Percentiles rank a stretch among this genome's conserved stretches.
These are phyloP conservation scores for Zaprionus inermis DNA, from an alignment of 1,140 invertebrate species.

Conservation along the genomic window DNA sequence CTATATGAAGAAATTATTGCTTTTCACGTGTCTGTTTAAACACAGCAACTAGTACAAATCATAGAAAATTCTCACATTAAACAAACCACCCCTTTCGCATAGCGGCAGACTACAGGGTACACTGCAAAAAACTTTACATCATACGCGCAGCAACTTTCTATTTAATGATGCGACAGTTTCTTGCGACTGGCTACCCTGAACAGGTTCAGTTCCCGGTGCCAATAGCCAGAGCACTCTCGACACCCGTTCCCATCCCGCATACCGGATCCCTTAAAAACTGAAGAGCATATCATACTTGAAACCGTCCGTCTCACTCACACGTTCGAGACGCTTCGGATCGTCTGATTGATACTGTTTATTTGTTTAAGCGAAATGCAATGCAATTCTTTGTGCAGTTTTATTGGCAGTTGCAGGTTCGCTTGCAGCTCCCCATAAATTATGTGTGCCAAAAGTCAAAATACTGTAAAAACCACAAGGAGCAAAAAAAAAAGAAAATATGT, in stretches of 20 bases:
- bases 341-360: slow-evolving; percentile 64
- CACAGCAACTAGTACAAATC: neutral
- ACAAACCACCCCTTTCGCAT: too few relatives aligned
- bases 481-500: neutral
- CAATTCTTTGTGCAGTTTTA: slow-evolving; percentile 38
- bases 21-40: neutral
- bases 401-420: slow-evolving; percentile 32
- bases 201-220: slow-evolving; percentile 20
- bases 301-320: slow-evolving; percentile 16
- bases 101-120: slow-evolving; percentile 12
- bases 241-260: neutral
- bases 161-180: slow-evolving; percentile 55
- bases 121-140: slow-evolving; percentile 59
- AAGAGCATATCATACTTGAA: neutral
- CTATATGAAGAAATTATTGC: too few relatives aligned
- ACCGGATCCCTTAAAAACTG: neutral
- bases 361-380: slow-evolving; percentile 45
- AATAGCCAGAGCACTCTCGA: neutral
- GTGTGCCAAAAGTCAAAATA: slow-evolving; percentile 53
- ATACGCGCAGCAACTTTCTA: slow-evolving; percentile 64
- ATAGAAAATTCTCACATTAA: neutral
- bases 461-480: slow-evolving; percentile 35
- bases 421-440: slow-evolving; percentile 52
- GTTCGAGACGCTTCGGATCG: slow-evolving; percentile 4
- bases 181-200: slow-evolving; percentile 18